Evolutionary conservation across 1,140 invertebrate genomes (phyloP), one percentile per base, ranked within the genome.

Genomic region (Tetragnatha versicolor): DNA sequence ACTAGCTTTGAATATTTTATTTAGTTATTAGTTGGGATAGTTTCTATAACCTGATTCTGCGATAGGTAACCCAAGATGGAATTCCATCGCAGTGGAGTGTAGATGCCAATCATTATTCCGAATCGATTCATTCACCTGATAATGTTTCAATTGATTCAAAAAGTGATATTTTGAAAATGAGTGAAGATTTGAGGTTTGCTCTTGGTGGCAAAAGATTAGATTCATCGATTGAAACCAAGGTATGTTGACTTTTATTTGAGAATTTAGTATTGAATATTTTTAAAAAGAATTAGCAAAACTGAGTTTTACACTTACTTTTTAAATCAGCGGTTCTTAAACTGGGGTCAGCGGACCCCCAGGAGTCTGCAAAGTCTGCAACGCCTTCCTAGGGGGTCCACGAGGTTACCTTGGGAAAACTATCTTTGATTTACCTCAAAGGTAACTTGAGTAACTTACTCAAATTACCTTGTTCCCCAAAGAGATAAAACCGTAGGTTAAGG

Each of bases 101-200:
- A 35, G 31, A 70, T 22, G 6, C 14, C 1, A 22, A 53, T 10
- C 31, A 37, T 7, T 55, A 39, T 39, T 27, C 47, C n/a, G 49
- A 70, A 17, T n/a, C 17, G n/a, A 39, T 27, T 33, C 9, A 25
- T 17, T 42, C 61, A 7, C 22, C 20, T 20, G 65, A 49, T 20
- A 68, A 25, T 51, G 20, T 65, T 2, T 9, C 12, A 27, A n/a
- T 49, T 27, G 27, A 39, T 33, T 31, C 65, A 9, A 68, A 31
- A 33, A 68, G 33, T 29, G 42, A 49, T 68, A 10, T 68, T 22
- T 68, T n/a, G 20, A 49, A 22, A 49, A 29, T 68, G 17, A 20
- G n/a, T 5, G 45, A 68, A 14, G 45, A 68, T 17, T n/a, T 51
- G 7, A 49, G 49, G 42, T 49, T 9, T 7, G 33, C 20, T 6